Evolutionary conservation across 2,113 vertebrate genomes (phyloP).

Genomic region (Takifugu bimaculatus): DNA sequence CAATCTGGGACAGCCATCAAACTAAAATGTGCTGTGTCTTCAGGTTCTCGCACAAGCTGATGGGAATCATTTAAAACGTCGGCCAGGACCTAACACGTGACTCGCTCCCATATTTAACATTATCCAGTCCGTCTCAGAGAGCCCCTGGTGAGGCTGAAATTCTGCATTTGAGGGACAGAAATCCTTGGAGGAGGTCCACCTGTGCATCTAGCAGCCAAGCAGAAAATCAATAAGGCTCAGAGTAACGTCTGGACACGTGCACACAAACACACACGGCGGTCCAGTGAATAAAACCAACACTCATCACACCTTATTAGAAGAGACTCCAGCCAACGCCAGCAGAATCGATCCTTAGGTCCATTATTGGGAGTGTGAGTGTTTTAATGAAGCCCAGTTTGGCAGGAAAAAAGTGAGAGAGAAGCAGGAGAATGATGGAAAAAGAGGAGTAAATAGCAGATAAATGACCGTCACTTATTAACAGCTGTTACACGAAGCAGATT

Average conservation of each 20-base stretch:
- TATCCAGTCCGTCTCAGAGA: no score
- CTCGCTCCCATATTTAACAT: no score
- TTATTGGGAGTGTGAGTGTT: conserved; percentile 67
- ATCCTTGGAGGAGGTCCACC: conserved; percentile 42
- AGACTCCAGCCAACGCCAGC: conserved; percentile 43
- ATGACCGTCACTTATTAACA: background rate
- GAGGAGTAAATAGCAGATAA: background rate
- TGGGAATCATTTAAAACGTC: conserved; percentile 71
- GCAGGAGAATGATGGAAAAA: conserved; percentile 8
- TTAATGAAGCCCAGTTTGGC: conserved; percentile 68
- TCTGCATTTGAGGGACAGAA: conserved; percentile 47
- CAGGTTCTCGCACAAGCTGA: conserved; percentile 50
- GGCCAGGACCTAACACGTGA: background rate
- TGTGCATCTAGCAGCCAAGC: conserved; percentile 35
- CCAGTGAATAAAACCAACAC: conserved; percentile 55
- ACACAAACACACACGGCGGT: conserved; percentile 31
- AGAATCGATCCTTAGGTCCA: conserved; percentile 57
- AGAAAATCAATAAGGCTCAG: conserved; percentile 60
- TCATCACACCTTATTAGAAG: conserved; percentile 61
- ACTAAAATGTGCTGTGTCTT: conserved; percentile 80
- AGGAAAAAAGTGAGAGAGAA: conserved; percentile 12
- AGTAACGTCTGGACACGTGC: conserved; percentile 38
- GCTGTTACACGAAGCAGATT: no score
- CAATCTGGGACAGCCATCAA: conserved; percentile 77
- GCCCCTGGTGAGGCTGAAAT: conserved; percentile 33